Evolutionary conservation across 2,797 vertebrate genomes (phyloP).

Genomic region (Novumbra hubbsi): DNA sequence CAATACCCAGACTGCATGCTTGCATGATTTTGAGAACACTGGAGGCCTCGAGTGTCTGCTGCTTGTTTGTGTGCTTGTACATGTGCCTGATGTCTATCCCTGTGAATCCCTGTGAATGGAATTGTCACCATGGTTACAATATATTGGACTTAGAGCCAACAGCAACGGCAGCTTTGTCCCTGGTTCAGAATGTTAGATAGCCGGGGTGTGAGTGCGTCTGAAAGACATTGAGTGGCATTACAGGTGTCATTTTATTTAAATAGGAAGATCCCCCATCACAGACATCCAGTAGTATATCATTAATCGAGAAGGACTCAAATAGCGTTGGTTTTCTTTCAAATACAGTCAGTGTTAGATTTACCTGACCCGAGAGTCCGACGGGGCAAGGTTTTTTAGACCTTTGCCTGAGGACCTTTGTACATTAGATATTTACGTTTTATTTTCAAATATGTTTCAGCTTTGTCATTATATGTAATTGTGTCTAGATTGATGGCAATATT

Average conservation of each 20-base stretch:
- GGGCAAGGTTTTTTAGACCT: neutral
- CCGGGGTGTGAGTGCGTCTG: neutral
- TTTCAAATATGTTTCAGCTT: no score
- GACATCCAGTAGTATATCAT: neutral
- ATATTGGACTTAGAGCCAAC: slow-evolving; percentile 17
- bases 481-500: no score
- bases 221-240: neutral
- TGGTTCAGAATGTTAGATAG: slow-evolving; percentile 20
- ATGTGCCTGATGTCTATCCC: slow-evolving; percentile 20
- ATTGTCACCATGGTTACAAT: slow-evolving; percentile 4
- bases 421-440: no score
- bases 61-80: slow-evolving; percentile 1
- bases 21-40: neutral
- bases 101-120: slow-evolving; percentile 34
- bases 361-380: neutral
- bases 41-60: slow-evolving; percentile 24
- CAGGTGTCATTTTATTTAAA: no score
- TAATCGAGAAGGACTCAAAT: neutral
- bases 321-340: neutral
- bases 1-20: neutral
- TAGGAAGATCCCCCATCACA: neutral
- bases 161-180: slow-evolving; percentile 29
- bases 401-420: neutral
- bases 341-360: neutral
- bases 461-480: no score